Evolutionary conservation across 53 echinoderm and acorn worm species (phyloP), one percentile per base, ranked within the genome.

Genomic region (Astropecten irregularis): DNA sequence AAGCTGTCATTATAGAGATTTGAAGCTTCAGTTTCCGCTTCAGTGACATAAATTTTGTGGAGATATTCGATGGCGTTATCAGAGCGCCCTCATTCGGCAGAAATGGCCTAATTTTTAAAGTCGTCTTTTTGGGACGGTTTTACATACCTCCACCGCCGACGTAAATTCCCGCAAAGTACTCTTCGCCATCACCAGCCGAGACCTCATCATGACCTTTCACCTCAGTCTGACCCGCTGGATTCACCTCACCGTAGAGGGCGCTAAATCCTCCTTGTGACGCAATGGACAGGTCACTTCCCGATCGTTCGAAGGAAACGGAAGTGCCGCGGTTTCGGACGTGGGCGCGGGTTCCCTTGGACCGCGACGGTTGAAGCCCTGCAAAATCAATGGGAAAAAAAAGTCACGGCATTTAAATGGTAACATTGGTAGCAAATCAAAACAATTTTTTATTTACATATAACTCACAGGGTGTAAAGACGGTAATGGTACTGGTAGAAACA

Each of bases 221-320:
- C 8, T 76, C 62, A 33, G 30, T 39, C 26, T 25, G 36, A 38
- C 42, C 10, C 30, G 40, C 29, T 46, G 79, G 1, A 14, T 19
- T 9, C 22, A 79, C 38, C 31, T 79, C 47, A 48, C 62, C 79
- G 49, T 79, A 61, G 61, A 62, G 32, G 79, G 79, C 79, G 62
- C 79, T 79, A 28, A 79, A 79, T 16, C 79, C 79, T 8, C 79
- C 79, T 35, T 79, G 44, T 30, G 79, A 79, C 47, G 79, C 79
- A 29, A 79, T 16, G 32, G 79, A 79, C 30, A 62, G 9, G 11
- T 60, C 46, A 60, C 79, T 79, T 3, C 62, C 79, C 15, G 46
- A 22, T 30, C 79, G 60, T 56, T 33, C 79, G 18, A 79, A 62
- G 3, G 79, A 37, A 3, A 46, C 61, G 10, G 79, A 79, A 10